A percentile compares a stretch with the other conserved stretches of the same genome.
Evolutionary conservation across 2,797 vertebrate genomes (phyloP).

Genomic region (Eospalax fontanierii): DNA sequence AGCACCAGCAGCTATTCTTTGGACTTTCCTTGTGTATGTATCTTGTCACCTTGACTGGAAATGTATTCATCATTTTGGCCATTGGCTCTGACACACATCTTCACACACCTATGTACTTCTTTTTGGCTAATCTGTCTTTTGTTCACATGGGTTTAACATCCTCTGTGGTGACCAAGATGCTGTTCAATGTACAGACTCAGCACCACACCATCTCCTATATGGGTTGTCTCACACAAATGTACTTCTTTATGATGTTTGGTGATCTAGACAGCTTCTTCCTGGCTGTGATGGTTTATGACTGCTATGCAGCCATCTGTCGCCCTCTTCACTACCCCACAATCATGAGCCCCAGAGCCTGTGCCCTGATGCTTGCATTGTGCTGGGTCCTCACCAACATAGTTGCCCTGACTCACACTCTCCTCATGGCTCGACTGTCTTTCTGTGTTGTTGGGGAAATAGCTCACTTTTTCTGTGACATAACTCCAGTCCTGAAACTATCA

Average conservation of each 20-base stretch:
- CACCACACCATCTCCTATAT: slow-evolving; percentile 63
- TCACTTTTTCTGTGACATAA: slow-evolving; percentile 79
- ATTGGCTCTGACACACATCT: slow-evolving; percentile 50
- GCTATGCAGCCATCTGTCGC: slow-evolving; percentile 65
- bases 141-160: slow-evolving; percentile 75
- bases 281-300: slow-evolving; percentile 69
- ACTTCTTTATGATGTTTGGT: slow-evolving; percentile 73
- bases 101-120: slow-evolving; percentile 77
- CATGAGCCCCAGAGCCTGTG: slow-evolving; percentile 54
- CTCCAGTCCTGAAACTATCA: slow-evolving; percentile 69
- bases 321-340: slow-evolving; percentile 51
- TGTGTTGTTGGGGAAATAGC: slow-evolving; percentile 59
- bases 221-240: slow-evolving; percentile 68
- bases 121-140: slow-evolving; percentile 72
- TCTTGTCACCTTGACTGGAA: slow-evolving; percentile 65
- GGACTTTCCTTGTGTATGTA: slow-evolving; percentile 76
- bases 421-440: slow-evolving; percentile 65
- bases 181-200: slow-evolving; percentile 45
- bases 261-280: slow-evolving; percentile 75
- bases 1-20: slow-evolving; percentile 60
- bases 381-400: slow-evolving; percentile 64
- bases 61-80: slow-evolving; percentile 70
- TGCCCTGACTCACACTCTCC: slow-evolving; percentile 68
- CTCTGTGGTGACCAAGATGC: slow-evolving; percentile 71
- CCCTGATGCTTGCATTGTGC: slow-evolving; percentile 54